These are phyloP conservation scores for Eilema sororculum DNA, from an alignment of 2,888 invertebrate genomes.

Conservation along the genomic window DNA sequence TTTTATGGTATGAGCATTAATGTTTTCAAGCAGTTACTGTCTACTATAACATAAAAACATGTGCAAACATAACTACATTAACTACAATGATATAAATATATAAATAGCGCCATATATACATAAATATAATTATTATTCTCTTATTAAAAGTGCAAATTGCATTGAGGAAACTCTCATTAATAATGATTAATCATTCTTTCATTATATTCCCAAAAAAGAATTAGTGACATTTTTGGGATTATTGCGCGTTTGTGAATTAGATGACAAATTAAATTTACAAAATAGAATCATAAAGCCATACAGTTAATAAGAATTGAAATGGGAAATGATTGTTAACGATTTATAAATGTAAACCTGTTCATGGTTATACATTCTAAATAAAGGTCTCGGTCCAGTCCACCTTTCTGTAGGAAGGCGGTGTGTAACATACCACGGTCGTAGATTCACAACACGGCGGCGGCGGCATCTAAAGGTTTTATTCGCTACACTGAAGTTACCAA, in stretches of 20 bases:
- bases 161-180: not conserved
- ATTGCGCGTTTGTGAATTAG: not conserved
- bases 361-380: not conserved
- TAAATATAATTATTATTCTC: not conserved
- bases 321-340: conserved; percentile 3
- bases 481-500: not conserved
- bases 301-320: conserved; percentile 3
- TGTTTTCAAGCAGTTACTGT: not conserved
- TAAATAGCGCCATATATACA: not conserved
- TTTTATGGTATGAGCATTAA: not conserved
- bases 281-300: not conserved
- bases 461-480: not conserved
- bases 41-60: not conserved
- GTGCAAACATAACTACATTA: not conserved
- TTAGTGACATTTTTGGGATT: not conserved
- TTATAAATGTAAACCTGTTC: not conserved
- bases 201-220: not conserved
- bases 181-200: not conserved
- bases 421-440: not conserved
- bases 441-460: too few relatives aligned
- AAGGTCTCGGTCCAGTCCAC: conserved; percentile 5
- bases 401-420: not conserved
- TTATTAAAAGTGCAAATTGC: not conserved
- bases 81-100: not conserved
- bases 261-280: not conserved